Evolutionary conservation across 1,140 invertebrate species (phyloP).

Genomic region (Acyrthosiphon pisum): DNA sequence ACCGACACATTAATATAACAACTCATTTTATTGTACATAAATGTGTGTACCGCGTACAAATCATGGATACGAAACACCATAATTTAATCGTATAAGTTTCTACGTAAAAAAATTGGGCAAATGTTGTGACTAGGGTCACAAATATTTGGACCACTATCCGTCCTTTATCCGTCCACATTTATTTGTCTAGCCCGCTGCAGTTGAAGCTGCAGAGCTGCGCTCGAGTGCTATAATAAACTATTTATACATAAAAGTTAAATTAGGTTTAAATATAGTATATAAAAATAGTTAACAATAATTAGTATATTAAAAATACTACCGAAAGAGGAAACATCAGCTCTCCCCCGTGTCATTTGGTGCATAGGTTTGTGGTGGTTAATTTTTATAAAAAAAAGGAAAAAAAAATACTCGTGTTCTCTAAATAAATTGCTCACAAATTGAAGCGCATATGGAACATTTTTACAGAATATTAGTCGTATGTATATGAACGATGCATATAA

Average conservation of each 20-base stretch:
- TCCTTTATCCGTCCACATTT: not conserved
- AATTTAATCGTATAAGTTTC: too few species aligned
- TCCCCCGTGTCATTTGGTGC: not conserved
- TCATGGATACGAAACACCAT: too few species aligned
- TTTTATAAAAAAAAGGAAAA: not conserved
- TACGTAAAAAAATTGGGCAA: too few species aligned
- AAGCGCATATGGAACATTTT: not conserved
- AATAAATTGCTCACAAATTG: slow-evolving; percentile 1
- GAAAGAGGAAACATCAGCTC: not conserved
- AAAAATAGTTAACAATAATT: slow-evolving; percentile 14
- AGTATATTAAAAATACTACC: slow-evolving; percentile 9
- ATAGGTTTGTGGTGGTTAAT: not conserved
- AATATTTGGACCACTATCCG: not conserved
- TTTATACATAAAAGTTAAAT: slow-evolving; percentile 4
- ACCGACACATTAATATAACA: not conserved
- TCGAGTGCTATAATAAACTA: not conserved
- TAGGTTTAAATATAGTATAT: slow-evolving; percentile 8
- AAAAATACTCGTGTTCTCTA: not conserved
- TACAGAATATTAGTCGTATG: not conserved
- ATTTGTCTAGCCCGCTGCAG: not conserved
- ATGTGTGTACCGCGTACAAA: not conserved
- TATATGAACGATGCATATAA: not conserved
- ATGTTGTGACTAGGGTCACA: too few species aligned
- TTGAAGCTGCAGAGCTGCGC: not conserved
- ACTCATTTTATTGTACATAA: not conserved